A percentile compares a stretch with the other conserved stretches of the same genome.
These are phyloP conservation scores for Lasioglossum morio DNA, from an alignment of 2,888 invertebrate species.

Conservation along the genomic window DNA sequence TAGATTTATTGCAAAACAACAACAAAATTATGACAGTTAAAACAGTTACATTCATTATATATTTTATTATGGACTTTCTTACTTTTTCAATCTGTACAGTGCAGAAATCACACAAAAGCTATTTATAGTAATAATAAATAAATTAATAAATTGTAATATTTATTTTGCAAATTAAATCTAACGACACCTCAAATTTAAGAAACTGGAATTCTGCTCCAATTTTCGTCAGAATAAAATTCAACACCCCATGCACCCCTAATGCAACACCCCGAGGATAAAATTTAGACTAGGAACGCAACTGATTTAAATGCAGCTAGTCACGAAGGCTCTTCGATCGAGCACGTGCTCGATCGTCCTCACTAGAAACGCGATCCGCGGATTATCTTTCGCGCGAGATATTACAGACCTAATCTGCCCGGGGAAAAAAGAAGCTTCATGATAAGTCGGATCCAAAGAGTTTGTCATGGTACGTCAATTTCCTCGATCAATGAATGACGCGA, in stretches of 20 bases:
- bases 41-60: background rate
- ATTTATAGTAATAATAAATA: background rate
- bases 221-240: background rate
- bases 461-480: constrained; percentile 46
- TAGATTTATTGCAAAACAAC: background rate
- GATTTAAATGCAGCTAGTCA: background rate
- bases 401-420: constrained; percentile 46
- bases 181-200: background rate
- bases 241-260: too few species aligned
- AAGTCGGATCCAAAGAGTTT: constrained; percentile 47
- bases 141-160: background rate
- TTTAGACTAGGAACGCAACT: background rate
- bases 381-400: constrained; percentile 65
- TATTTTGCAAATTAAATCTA: background rate
- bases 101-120: background rate
- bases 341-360: constrained; percentile 65
- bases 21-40: background rate
- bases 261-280: background rate
- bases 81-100: background rate
- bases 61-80: background rate
- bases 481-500: constrained; percentile 25
- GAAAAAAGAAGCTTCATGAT: constrained; percentile 57
- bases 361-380: constrained; percentile 70
- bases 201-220: background rate
- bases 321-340: constrained; percentile 68